Conservation (phyloP, 2,888 invertebrate species). For the Thymelicus acteon region DNA sequence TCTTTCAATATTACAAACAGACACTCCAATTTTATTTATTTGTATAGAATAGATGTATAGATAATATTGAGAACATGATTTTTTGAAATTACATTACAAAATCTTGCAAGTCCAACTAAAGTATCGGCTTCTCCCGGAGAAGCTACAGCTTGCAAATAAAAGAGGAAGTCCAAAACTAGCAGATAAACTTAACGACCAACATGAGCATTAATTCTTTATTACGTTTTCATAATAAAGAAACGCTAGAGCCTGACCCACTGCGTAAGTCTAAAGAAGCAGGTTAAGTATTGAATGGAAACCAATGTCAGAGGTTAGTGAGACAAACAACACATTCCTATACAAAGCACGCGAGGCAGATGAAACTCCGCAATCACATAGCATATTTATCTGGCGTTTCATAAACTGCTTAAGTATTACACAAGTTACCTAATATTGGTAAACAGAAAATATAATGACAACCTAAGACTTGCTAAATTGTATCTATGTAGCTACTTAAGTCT, state of each 20-base stretch:
- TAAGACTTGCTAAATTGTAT: neutral
- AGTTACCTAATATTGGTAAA: neutral
- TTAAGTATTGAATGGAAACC: slow-evolving; percentile 11
- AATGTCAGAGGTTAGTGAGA: slow-evolving; percentile 9
- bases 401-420: neutral
- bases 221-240: neutral
- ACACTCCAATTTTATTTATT: no score
- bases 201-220: neutral
- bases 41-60: no score
- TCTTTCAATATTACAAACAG: no score
- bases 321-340: slow-evolving; percentile 8
- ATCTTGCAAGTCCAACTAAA: no score
- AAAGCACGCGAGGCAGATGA: neutral
- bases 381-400: neutral
- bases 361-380: neutral
- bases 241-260: neutral
- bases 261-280: neutral
- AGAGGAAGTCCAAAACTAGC: neutral
- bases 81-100: no score
- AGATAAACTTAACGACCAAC: neutral
- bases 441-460: neutral
- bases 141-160: no score
- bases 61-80: no score
- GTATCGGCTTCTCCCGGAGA: no score
- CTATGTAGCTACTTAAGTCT: no score